A percentile compares a stretch with the other conserved stretches of the same genome.
Evolutionary conservation across 2,113 vertebrate genomes (phyloP).

Genomic region (Lamprotornis superbus): DNA sequence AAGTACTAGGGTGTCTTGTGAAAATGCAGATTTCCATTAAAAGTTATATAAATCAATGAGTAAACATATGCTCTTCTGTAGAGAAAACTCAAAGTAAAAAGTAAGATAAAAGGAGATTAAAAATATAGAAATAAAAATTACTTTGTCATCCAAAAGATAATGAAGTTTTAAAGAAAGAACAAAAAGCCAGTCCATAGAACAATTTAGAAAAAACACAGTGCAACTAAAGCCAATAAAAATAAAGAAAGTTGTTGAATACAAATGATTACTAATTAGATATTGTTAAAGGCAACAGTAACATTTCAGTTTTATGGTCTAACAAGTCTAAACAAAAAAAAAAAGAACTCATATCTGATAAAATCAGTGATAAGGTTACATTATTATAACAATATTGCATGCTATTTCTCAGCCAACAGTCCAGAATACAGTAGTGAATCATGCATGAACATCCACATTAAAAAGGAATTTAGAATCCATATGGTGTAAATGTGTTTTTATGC

Average conservation of each 20-base stretch:
- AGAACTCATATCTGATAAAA: background rate
- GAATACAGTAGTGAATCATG: background rate
- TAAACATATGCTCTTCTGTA: constrained; percentile 8
- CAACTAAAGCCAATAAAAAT: constrained; percentile 46
- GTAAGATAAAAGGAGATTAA: constrained; percentile 44
- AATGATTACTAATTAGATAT: constrained; percentile 57
- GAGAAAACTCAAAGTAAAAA: constrained; percentile 56
- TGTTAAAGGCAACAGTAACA: constrained; percentile 42
- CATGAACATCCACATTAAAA: background rate
- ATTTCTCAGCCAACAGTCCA: background rate
- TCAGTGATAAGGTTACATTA: background rate
- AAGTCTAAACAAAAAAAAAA: background rate
- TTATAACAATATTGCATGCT: background rate
- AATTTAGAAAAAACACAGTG: constrained; percentile 9
- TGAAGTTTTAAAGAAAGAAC: constrained; percentile 62
- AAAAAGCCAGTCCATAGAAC: constrained; percentile 22
- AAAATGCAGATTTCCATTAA: constrained; percentile 60
- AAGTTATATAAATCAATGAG: constrained; percentile 51
- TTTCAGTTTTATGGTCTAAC: constrained; percentile 34
- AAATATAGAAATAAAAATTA: constrained; percentile 68
- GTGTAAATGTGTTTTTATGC: background rate
- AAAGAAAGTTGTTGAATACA: constrained; percentile 25
- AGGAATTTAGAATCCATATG: background rate
- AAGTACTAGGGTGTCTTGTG: constrained; percentile 10
- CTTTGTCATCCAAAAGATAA: constrained; percentile 68